Evolutionary conservation across 2,888 invertebrate genomes (phyloP).

Genomic region (Cyrtodaria siliqua): DNA sequence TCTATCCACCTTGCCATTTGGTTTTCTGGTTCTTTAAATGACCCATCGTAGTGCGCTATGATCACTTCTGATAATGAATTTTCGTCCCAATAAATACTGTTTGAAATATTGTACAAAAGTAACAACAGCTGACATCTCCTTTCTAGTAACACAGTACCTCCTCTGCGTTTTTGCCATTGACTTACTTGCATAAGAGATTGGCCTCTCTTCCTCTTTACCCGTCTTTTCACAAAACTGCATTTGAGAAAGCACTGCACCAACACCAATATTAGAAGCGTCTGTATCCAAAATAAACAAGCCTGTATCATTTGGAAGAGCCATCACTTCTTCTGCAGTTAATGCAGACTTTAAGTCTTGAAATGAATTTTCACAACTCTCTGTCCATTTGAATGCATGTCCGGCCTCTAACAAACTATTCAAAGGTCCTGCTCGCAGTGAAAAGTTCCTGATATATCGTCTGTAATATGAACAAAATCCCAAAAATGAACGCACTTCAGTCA

Average conservation of each 20-base stretch:
- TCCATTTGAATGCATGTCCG: too few species aligned
- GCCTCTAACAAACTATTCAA: slow-evolving; percentile 34
- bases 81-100: too few species aligned
- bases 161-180: slow-evolving; percentile 30
- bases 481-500: slow-evolving; percentile 27
- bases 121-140: slow-evolving; percentile 49
- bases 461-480: slow-evolving; percentile 37
- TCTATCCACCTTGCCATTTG: too few species aligned
- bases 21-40: slow-evolving; percentile 20
- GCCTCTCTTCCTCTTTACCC: slow-evolving; percentile 32
- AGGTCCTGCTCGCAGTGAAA: slow-evolving; percentile 21
- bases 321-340: slow-evolving; percentile 24
- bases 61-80: slow-evolving; percentile 33
- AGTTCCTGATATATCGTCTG: slow-evolving; percentile 37
- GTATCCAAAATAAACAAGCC: too few species aligned
- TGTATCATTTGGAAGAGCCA: slow-evolving; percentile 48
- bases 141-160: slow-evolving; percentile 44
- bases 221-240: too few species aligned
- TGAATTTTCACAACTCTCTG: too few species aligned
- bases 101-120: slow-evolving; percentile 33
- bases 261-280: too few species aligned
- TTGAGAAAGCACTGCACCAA: too few species aligned
- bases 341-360: slow-evolving; percentile 36
- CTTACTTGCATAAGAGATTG: slow-evolving; percentile 41
- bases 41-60: slow-evolving; percentile 30